Percentiles rank a stretch among this genome's conserved stretches.
phyloP scores from a whole-genome alignment of 2,888 invertebrate genomes.

The Rhopalosiphum nymphaeae region DNA sequence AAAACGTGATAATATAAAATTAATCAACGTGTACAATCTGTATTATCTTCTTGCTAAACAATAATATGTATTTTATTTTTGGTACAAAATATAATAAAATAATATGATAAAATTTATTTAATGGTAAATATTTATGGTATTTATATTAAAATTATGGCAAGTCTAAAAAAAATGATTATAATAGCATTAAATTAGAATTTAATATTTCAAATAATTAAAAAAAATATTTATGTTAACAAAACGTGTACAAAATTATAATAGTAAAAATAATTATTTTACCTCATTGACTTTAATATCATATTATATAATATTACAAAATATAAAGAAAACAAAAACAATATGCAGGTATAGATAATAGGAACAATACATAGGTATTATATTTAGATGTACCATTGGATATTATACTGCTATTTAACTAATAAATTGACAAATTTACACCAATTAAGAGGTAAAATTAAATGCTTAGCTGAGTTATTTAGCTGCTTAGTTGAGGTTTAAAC shows the following conservation, averaged over 20 bases:
- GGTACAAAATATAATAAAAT: no score
- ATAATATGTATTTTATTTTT: background rate
- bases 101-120: no score
- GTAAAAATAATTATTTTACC: background rate
- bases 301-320: background rate
- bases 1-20: background rate
- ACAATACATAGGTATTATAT: background rate
- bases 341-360: background rate
- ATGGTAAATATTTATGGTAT: no score
- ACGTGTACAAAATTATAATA: background rate
- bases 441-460: background rate
- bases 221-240: background rate
- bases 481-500: no score
- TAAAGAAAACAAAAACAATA: background rate
- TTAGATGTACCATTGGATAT: no score
- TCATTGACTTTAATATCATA: background rate
- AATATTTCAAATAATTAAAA: background rate
- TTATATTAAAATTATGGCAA: no score
- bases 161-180: background rate
- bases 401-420: background rate
- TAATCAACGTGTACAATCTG: background rate
- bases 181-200: background rate
- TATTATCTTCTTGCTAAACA: background rate
- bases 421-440: background rate
- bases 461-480: no score